Evolutionary conservation across 2,797 vertebrate genomes (phyloP).

Genomic region (Smutsia gigantea): DNA sequence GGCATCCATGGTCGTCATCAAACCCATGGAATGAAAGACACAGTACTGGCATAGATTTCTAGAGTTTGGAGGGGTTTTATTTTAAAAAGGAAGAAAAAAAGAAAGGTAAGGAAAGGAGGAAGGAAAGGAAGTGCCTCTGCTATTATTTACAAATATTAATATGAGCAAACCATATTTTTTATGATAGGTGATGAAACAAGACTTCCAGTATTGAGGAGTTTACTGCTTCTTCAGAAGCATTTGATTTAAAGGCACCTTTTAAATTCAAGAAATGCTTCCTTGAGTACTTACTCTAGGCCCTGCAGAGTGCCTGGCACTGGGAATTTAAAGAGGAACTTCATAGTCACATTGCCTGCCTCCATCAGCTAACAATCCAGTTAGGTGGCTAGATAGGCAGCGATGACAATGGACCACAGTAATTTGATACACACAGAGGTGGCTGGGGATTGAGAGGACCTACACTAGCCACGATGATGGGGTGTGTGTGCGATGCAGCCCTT

Average conservation of each 20-base stretch:
- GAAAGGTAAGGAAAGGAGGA: neutral
- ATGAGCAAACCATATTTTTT: neutral
- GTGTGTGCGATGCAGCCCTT: neutral
- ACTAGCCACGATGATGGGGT: rapidly evolving
- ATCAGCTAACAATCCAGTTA: neutral
- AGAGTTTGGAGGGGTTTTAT: neutral
- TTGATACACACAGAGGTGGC: neutral
- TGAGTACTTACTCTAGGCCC: neutral
- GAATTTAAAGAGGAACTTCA: neutral
- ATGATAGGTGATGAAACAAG: neutral
- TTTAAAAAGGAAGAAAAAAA: neutral
- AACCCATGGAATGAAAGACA: neutral
- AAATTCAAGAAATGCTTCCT: neutral
- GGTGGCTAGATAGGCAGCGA: neutral
- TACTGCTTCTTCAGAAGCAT: neutral
- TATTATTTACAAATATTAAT: neutral
- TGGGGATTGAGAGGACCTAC: neutral
- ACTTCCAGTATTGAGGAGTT: neutral
- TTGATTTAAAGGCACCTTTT: neutral
- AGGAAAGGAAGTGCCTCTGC: neutral
- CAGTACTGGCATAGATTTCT: neutral
- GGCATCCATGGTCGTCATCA: neutral
- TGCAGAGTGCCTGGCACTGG: too few relatives aligned
- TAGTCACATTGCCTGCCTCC: neutral
- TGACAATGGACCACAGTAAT: neutral